A percentile compares a stretch with the other conserved stretches of the same genome.
phyloP scores from a whole-genome alignment of 2,888 invertebrate genomes.

The Automeris io region DNA sequence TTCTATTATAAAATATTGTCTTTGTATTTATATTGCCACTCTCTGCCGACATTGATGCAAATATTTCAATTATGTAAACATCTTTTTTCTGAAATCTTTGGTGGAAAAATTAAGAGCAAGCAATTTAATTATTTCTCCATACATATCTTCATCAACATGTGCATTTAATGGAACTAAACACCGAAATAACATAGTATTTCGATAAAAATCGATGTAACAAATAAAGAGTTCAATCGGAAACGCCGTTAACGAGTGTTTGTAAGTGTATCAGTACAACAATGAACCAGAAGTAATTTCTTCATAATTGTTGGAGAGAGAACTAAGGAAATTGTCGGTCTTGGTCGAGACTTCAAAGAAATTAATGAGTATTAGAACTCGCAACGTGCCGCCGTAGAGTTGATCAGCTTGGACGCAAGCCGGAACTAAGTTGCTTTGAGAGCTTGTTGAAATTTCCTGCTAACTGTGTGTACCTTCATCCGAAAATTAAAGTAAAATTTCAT shows the following conservation, averaged over 20 bases:
- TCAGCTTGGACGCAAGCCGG: constrained; percentile 75
- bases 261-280: constrained; percentile 49
- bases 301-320: constrained; percentile 64
- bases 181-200: too few relatives aligned
- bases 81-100: too few relatives aligned
- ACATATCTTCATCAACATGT: too few relatives aligned
- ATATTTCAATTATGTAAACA: too few relatives aligned
- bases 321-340: constrained; percentile 54
- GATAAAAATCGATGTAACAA: too few relatives aligned
- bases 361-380: constrained; percentile 73
- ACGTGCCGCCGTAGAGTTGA: constrained; percentile 65
- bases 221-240: constrained; percentile 39
- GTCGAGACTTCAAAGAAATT: constrained; percentile 71
- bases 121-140: too few relatives aligned
- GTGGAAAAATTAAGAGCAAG: too few relatives aligned
- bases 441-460: constrained; percentile 61
- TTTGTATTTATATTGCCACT: too few relatives aligned
- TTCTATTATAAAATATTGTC: too few relatives aligned
- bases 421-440: constrained; percentile 62
- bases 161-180: too few relatives aligned
- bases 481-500: constrained; percentile 39
- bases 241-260: constrained; percentile 37
- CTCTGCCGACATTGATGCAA: too few relatives aligned
- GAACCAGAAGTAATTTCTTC: constrained; percentile 62
- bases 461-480: constrained; percentile 41